Evolutionary conservation across 2,113 vertebrate genomes (phyloP).

Genomic region (Coreoperca whiteheadi): DNA sequence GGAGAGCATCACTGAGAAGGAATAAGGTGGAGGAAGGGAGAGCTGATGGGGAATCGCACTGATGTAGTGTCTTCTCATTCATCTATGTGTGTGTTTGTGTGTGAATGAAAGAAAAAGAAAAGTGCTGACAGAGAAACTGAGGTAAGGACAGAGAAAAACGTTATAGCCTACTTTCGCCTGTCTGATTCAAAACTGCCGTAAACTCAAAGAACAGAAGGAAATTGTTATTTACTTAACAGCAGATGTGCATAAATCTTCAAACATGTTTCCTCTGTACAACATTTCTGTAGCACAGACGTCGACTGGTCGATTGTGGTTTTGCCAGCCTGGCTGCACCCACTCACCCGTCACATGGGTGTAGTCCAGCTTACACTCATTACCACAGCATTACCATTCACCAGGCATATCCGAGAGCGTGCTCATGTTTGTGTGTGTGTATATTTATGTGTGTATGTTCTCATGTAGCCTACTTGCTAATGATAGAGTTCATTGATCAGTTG

Average conservation of each 20-base stretch:
- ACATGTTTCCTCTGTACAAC: neutral
- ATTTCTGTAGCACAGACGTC: neutral
- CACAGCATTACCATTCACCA: slow-evolving; percentile 62
- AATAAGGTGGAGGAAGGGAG: slow-evolving; percentile 22
- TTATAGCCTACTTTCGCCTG: too few species aligned
- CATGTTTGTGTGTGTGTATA: neutral
- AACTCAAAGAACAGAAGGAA: neutral
- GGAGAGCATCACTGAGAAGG: slow-evolving; percentile 16
- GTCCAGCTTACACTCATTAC: slow-evolving; percentile 72
- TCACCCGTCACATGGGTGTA: slow-evolving; percentile 70
- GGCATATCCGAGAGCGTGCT: neutral
- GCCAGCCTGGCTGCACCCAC: slow-evolving; percentile 59
- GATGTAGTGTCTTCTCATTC: neutral
- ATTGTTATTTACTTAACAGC: neutral
- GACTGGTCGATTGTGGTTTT: slow-evolving; percentile 23
- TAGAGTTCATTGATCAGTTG: slow-evolving; percentile 31
- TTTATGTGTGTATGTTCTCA: neutral
- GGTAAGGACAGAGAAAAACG: too few species aligned
- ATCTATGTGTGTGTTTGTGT: slow-evolving; percentile 10
- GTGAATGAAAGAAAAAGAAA: slow-evolving; percentile 6
- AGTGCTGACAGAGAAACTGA: neutral
- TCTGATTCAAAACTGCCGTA: neutral
- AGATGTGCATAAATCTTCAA: neutral
- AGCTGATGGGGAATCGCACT: neutral
- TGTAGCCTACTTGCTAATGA: neutral